These are phyloP conservation scores for Helicoverpa zea DNA, from an alignment of 1,140 invertebrate species.

Conservation along the genomic window DNA sequence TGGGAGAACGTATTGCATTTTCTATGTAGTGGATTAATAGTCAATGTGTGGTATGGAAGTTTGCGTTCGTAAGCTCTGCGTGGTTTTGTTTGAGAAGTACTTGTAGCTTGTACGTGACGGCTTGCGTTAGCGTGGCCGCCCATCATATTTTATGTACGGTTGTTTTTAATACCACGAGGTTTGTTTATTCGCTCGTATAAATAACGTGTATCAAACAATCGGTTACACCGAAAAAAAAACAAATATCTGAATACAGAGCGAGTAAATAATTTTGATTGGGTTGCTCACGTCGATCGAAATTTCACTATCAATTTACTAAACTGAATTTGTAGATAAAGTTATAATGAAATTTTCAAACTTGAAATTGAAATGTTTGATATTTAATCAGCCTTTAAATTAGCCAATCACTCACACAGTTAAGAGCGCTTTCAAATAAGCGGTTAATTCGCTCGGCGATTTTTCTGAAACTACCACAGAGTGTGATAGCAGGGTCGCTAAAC, in stretches of 20 bases:
- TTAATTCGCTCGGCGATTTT: too few species aligned
- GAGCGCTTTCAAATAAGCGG: too few species aligned
- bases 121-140: constrained; percentile 10
- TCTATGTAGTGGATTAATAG: constrained; percentile 47
- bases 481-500: too few species aligned
- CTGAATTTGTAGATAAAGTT: constrained; percentile 30
- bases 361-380: constrained; percentile 32
- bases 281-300: constrained; percentile 12
- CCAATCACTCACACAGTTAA: constrained; percentile 2
- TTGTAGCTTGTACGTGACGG: constrained; percentile 9
- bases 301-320: constrained; percentile 31
- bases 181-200: too few species aligned
- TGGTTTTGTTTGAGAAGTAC: constrained; percentile 26
- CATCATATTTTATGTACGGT: constrained; percentile 17
- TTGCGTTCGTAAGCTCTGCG: constrained; percentile 18
- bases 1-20: constrained; percentile 44
- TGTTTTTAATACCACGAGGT: too few species aligned
- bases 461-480: too few species aligned
- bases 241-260: background rate
- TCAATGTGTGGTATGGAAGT: constrained; percentile 44
- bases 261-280: constrained; percentile 27
- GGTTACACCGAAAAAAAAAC: too few species aligned
- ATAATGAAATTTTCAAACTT: constrained; percentile 27
- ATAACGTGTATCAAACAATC: too few species aligned
- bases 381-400: constrained; percentile 27